A percentile compares a stretch with the other conserved stretches of the same genome.
Conservation (phyloP, 2,113 vertebrate genomes). For the Colinus virginianus region DNA sequence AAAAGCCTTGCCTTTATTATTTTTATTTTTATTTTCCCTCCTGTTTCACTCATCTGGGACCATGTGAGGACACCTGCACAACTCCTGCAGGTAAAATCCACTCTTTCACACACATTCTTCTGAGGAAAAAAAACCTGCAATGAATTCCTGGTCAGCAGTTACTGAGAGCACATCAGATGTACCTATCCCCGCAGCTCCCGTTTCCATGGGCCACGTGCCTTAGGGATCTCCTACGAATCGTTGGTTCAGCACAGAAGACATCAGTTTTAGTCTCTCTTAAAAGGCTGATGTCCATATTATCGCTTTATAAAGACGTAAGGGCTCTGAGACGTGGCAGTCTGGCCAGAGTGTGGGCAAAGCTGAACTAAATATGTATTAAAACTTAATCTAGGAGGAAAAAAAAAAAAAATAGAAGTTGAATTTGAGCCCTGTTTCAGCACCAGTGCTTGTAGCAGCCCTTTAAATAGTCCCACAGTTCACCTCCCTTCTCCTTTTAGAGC, state of each 20-base stretch:
- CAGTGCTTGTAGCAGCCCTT: constrained; percentile 45
- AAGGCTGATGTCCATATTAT: not conserved
- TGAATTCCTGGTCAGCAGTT: not conserved
- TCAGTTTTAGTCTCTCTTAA: not conserved
- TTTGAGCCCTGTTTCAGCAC: constrained; percentile 27
- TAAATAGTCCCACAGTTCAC: constrained; percentile 66
- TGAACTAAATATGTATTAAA: not conserved
- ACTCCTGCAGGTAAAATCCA: not conserved
- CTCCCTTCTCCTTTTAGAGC: constrained; percentile 65
- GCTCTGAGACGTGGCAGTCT: not conserved
- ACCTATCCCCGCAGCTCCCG: not conserved
- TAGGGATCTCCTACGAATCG: not conserved
- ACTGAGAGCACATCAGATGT: not conserved
- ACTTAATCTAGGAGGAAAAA: not conserved
- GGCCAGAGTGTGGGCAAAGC: not conserved
- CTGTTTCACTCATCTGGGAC: not conserved
- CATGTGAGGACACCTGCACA: not conserved
- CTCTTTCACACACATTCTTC: not conserved
- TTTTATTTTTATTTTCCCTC: not conserved
- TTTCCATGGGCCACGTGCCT: not conserved
- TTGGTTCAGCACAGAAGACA: not conserved
- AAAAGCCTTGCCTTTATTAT: not conserved
- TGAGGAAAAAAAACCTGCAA: not conserved
- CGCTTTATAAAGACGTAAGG: not conserved
- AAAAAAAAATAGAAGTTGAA: not conserved